Base-by-base conservation (phyloP, 2,113 vertebrate genomes). In the Tricholaema leucomelas region DNA sequence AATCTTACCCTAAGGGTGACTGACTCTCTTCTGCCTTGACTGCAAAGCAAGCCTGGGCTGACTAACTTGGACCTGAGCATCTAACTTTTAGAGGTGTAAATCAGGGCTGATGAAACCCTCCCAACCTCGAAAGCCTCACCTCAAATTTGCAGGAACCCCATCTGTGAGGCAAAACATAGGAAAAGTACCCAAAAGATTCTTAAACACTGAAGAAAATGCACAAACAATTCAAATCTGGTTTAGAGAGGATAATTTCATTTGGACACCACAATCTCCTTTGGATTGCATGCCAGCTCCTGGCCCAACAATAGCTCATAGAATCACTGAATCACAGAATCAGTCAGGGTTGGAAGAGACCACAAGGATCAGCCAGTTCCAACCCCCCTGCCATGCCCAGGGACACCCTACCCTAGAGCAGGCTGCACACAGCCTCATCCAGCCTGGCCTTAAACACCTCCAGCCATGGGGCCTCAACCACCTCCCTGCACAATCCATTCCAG, bases 11-110 rank as follows among this genome's bases (percentile, higher is more conserved):
- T 82, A 2, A 15, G 81, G 93, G 9, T 76, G 75, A 87, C 55
- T 95, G 75, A 87, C 55, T 95, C 78, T 95, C 21, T 38, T 92
- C 71, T 93, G 44, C 67, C 75, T 4, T 50, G 71, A 79, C 89
- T 92, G 89, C 90, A 92, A 63, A 92, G 81, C 78, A 93, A 91
- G 64, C 71, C 72, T 73, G 25, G 67, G 72, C 93, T 85, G 84
- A 92, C 78, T 85, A 23, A 85, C 30, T 52, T 81, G 77, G 86
- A 92, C 73, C 54, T 6, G 48, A 54, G 70, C 81, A 94, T 90
- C 88, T 71, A 52, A 81, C 38, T 72, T 93, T 84, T 19, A 78
- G 65, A 88, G 85, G 25, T 35, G 10, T 54, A 90, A 94, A 88
- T 90, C 90, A 90, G 15, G 28, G 76, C 58, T 93, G 65, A 88